Conservation (phyloP, 2,888 invertebrate genomes). For the Drosophila glabriapex region DNA sequence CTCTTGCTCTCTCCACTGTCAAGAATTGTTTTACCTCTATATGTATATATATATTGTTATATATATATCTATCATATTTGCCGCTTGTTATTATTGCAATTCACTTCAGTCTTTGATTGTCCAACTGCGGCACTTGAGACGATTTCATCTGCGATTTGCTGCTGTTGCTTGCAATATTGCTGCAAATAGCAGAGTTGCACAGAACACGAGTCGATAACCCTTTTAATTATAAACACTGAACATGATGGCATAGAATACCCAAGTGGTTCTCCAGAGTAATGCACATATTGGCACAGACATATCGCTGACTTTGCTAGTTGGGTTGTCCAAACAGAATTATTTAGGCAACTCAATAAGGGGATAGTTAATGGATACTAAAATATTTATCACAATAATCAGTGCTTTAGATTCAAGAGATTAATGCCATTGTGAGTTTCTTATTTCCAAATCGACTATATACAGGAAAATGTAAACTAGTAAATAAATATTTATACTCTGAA, state of each 20-base stretch:
- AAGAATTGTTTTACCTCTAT: slow-evolving; percentile 29
- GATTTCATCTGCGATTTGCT: slow-evolving; percentile 52
- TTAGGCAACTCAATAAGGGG: not conserved
- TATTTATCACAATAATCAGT: not conserved
- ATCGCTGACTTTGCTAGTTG: not conserved
- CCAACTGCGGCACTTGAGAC: slow-evolving; percentile 56
- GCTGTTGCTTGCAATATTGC: slow-evolving; percentile 18
- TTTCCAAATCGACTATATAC: not conserved
- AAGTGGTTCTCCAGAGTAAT: not conserved
- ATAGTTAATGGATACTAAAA: not conserved
- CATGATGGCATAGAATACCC: not conserved
- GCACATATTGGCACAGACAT: not conserved
- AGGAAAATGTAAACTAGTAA: not conserved
- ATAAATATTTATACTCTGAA: not conserved
- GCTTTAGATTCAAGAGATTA: not conserved
- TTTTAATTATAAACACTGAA: slow-evolving; percentile 25
- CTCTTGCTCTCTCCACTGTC: not conserved
- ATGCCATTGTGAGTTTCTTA: not conserved
- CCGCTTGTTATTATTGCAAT: slow-evolving; percentile 39
- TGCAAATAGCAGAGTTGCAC: slow-evolving; percentile 34
- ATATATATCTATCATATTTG: slow-evolving; percentile 10
- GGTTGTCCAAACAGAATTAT: not conserved
- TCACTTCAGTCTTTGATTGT: slow-evolving; percentile 50
- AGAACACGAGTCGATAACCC: slow-evolving; percentile 48
- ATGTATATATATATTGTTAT: not conserved